These are phyloP conservation scores for Larimichthys crocea DNA, from an alignment of 2,113 vertebrate species.

Conservation along the genomic window DNA sequence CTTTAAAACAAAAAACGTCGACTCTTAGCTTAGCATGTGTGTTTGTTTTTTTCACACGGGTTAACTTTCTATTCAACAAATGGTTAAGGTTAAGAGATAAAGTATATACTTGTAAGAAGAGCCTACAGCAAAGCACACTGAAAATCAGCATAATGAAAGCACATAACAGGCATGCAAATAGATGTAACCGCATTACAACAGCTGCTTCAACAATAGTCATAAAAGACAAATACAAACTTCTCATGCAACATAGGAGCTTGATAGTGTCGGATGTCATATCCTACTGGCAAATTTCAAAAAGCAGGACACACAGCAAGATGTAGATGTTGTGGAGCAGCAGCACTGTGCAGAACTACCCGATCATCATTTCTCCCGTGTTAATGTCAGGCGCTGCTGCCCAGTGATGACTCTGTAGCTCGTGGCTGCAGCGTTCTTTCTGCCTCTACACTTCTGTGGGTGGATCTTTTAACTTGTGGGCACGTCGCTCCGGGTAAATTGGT, in stretches of 20 bases:
- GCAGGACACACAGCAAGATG: neutral
- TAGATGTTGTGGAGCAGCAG: neutral
- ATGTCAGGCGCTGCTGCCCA: neutral
- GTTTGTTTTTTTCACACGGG: neutral
- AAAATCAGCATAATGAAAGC: too few species aligned
- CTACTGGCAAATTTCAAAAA: neutral
- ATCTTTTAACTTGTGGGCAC: neutral
- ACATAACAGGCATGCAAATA: too few species aligned
- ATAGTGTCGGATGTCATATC: neutral
- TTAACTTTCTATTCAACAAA: neutral
- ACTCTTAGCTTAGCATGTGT: neutral
- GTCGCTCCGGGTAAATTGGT: conserved; percentile 15
- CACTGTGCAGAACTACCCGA: neutral
- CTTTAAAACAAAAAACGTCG: too few species aligned
- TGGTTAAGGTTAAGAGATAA: too few species aligned
- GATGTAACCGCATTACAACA: too few species aligned
- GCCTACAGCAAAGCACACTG: too few species aligned
- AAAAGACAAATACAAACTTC: too few species aligned
- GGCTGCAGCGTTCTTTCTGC: neutral
- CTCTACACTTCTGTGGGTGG: neutral
- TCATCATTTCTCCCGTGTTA: neutral
- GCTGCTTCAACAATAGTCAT: too few species aligned
- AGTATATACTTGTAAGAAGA: too few species aligned
- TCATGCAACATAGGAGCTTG: too few species aligned
- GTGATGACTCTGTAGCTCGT: neutral